Evolutionary conservation across 2,888 invertebrate genomes (phyloP), one percentile per base, ranked within the genome.

Genomic region (Psylliodes chrysocephalus): DNA sequence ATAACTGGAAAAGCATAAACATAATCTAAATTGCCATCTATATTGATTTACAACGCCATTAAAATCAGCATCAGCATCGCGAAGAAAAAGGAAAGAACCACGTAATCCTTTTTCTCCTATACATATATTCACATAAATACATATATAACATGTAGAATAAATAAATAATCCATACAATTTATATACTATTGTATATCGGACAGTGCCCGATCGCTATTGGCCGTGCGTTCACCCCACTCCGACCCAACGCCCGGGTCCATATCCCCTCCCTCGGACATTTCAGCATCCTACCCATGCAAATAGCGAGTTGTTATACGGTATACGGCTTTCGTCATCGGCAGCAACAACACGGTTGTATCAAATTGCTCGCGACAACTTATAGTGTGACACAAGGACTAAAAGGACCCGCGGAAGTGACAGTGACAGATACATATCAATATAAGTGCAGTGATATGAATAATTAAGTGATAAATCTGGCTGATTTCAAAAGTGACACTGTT

Each of bases 401-500:
- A n/a, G n/a, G n/a, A 66, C 71, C 66, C 69, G 69, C 64, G 69
- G 62, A 64, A 69, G 74, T 74, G 74, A 71, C 72, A 70, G 73
- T 72, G 75, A 68, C 68, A 60, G n/a, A 53, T 67, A 74, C 74
- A 74, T 71, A 73, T 71, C 71, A 61, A 46, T 22, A 40, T 38
- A n/a, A 64, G 71, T 70, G 70, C 68, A 65, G 64, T 67, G 67
- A 60, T 51, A 65, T 67, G 66, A 62, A 49, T 56, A 12, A 62
- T 63, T 54, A 44, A 64, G 59, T 64, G 62, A 56, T 84, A 83
- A 86, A 85, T 83, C 85, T 86, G 86, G 86, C 85, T 85, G 86
- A 86, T 82, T 84, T 86, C 75, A 85, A 85, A 80, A 84, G 85
- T 80, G 86, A 86, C 79, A 84, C 85, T 79, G 85, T 86, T 73